Percentiles rank a stretch among this genome's conserved stretches.
These are phyloP conservation scores for Vultur gryphus DNA, from an alignment of 2,797 vertebrate genomes.

Conservation along the genomic window DNA sequence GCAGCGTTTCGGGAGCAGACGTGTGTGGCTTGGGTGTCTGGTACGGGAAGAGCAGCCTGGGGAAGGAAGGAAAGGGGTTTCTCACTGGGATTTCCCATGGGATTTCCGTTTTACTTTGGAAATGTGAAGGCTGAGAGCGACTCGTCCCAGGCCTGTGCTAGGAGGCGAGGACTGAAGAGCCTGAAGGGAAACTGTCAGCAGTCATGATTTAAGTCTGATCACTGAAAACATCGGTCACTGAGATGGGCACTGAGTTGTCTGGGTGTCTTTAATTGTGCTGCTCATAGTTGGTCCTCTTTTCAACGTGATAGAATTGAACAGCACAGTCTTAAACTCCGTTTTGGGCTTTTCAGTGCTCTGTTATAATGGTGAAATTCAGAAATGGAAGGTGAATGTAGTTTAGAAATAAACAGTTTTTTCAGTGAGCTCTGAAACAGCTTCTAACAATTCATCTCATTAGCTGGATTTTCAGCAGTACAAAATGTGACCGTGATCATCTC, in stretches of 20 bases:
- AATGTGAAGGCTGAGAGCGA: not conserved
- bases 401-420: not conserved
- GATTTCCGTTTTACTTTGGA: not conserved
- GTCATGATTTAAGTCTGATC: not conserved
- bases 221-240: not conserved
- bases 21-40: not conserved
- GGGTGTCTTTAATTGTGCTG: not conserved
- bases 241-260: not conserved
- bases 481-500: not conserved
- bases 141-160: not conserved
- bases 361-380: not conserved
- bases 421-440: not conserved
- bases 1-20: fast-evolving
- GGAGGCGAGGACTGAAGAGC: not conserved
- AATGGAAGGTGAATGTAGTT: not conserved
- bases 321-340: not conserved
- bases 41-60: not conserved
- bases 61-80: not conserved
- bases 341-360: not conserved
- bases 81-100: not conserved
- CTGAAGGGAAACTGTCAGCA: not conserved
- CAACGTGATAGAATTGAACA: not conserved
- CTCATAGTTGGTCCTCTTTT: not conserved
- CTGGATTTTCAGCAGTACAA: not conserved
- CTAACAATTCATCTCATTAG: not conserved